phyloP scores from a whole-genome alignment of 2,113 vertebrate species.

The Nyctibius bracteatus region DNA sequence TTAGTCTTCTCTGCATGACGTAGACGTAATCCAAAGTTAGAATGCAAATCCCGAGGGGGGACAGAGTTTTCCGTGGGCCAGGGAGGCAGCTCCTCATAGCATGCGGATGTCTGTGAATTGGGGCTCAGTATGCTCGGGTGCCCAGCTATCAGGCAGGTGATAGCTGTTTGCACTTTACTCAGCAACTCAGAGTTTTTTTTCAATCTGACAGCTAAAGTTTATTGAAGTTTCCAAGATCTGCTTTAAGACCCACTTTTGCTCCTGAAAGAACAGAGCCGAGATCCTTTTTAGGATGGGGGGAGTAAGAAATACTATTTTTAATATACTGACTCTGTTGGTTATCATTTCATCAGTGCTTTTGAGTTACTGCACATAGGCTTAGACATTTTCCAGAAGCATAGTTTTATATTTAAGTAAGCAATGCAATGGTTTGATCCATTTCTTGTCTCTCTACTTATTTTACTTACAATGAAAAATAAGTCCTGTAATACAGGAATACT shows the following conservation, averaged over 20 bases:
- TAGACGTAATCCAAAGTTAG: background rate
- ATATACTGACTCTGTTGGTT: background rate
- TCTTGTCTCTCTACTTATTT: background rate
- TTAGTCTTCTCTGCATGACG: background rate
- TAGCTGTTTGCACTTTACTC: background rate
- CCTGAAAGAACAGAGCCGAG: background rate
- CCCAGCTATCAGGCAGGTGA: background rate
- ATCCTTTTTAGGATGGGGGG: background rate
- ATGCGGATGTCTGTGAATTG: fast-evolving
- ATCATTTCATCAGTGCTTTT: background rate
- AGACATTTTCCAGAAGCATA: background rate
- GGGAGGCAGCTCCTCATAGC: background rate
- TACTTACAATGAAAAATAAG: background rate
- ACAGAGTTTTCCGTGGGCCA: background rate
- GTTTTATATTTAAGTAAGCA: background rate
- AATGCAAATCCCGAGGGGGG: background rate
- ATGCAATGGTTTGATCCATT: background rate
- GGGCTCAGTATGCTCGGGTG: fast-evolving
- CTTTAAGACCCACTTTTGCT: background rate
- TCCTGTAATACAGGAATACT: background rate
- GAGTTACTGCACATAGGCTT: background rate
- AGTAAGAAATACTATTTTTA: constrained; percentile 8
- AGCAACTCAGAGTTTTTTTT: background rate
- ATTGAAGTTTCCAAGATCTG: background rate
- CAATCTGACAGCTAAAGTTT: background rate